These are phyloP conservation scores for Cyprinodon diabolis DNA, from an alignment of 2,797 vertebrate species.

Conservation along the genomic window DNA sequence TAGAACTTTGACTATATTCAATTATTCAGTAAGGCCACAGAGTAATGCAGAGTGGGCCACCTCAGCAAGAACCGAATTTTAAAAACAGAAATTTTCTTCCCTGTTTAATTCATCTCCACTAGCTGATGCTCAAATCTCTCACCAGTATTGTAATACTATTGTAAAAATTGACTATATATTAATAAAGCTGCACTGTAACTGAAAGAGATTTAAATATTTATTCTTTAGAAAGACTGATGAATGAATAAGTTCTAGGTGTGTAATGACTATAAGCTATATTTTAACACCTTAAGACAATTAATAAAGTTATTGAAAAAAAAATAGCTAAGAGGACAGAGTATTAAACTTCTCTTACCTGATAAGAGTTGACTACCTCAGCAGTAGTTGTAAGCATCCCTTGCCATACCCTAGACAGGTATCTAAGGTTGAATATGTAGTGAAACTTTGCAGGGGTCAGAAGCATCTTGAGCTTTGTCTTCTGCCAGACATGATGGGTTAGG, in stretches of 20 bases:
- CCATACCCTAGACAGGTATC: conserved; percentile 96
- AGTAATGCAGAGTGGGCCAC: conserved; percentile 23
- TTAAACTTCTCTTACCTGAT: conserved; percentile 74
- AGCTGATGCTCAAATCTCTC: neutral
- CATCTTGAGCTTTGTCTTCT: conserved; percentile 93
- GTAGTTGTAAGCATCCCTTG: conserved; percentile 90
- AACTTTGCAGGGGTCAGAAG: conserved; percentile 96
- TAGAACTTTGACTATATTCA: conserved; percentile 69
- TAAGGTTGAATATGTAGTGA: conserved; percentile 96
- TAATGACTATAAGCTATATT: neutral
- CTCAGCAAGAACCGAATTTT: conserved; percentile 31
- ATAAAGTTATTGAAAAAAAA: neutral
- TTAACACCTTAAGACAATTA: neutral
- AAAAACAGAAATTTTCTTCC: neutral
- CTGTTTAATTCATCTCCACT: neutral
- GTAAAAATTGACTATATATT: conserved; percentile 1
- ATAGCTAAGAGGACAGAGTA: neutral
- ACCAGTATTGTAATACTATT: neutral
- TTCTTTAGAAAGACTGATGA: neutral
- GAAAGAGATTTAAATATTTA: neutral
- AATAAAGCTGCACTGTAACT: neutral
- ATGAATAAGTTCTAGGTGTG: neutral
- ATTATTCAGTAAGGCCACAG: conserved; percentile 52
- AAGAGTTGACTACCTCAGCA: conserved; percentile 85
- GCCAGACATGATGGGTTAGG: conserved; percentile 91